Conservation (phyloP, 2,113 vertebrate species). For the Xiphorhynchus elegans region DNA sequence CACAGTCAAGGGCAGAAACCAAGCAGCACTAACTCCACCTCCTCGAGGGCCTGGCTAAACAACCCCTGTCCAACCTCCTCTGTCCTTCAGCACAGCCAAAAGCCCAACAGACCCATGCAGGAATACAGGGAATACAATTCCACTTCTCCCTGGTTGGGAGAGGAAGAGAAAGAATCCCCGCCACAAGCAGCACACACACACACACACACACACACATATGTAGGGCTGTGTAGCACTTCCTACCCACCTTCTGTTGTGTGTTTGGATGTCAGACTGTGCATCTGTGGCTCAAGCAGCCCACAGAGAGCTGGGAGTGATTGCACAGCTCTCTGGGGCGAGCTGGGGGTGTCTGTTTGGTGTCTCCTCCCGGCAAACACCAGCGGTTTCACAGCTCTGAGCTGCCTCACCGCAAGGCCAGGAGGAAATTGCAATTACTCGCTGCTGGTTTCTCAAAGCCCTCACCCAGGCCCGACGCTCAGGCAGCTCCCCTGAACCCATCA, state of each 20-base stretch:
- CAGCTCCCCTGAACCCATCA: neutral
- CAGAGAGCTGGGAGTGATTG: neutral
- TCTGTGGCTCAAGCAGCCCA: neutral
- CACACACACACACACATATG: neutral
- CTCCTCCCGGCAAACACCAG: neutral
- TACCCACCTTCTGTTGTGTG: neutral
- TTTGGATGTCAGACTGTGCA: neutral
- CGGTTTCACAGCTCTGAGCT: neutral
- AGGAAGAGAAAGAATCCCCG: neutral
- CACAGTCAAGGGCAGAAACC: neutral
- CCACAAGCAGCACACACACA: neutral
- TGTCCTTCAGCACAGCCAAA: accelerated
- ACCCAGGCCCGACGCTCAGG: neutral
- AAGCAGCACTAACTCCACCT: accelerated
- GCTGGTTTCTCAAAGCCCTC: slow-evolving; percentile 32
- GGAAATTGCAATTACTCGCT: slow-evolving; percentile 27
- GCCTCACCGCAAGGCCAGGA: neutral
- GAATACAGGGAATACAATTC: accelerated
- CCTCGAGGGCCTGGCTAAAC: neutral
- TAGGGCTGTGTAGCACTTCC: neutral
- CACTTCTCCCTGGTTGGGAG: accelerated
- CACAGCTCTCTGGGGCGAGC: neutral
- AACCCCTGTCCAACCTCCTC: neutral
- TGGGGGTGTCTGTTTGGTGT: neutral
- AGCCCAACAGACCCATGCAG: neutral